phyloP scores from a whole-genome alignment of 2,888 invertebrate species.

The Orthosia gracilis region DNA sequence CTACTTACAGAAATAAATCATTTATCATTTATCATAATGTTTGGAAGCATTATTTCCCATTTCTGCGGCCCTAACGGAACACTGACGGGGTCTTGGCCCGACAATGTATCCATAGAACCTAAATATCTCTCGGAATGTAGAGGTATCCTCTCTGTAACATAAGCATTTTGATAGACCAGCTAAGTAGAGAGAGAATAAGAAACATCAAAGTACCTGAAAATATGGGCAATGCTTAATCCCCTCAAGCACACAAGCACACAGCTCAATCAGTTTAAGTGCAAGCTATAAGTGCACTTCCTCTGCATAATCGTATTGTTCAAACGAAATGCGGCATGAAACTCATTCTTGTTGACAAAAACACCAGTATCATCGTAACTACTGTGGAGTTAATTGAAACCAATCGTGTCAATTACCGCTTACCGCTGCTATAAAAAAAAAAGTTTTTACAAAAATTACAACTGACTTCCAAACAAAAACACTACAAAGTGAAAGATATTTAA shows the following conservation, averaged over 20 bases:
- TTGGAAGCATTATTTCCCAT: background rate
- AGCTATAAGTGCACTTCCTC: background rate
- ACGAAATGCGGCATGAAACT: constrained; percentile 1
- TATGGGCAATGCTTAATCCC: background rate
- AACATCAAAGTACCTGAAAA: background rate
- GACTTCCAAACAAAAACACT: too few species aligned
- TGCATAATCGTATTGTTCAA: constrained; percentile 5
- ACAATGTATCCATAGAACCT: background rate
- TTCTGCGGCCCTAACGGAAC: background rate
- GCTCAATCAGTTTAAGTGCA: background rate
- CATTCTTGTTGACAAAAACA: constrained; percentile 5
- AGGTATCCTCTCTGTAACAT: background rate
- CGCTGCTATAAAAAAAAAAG: constrained; percentile 33
- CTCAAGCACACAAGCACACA: background rate
- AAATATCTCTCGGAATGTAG: background rate
- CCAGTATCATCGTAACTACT: constrained; percentile 35
- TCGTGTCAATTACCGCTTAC: constrained; percentile 54
- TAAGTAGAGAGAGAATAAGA: too few species aligned
- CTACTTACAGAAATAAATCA: too few species aligned
- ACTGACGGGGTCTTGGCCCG: background rate
- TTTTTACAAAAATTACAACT: too few species aligned
- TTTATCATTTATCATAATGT: too few species aligned
- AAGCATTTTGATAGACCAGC: background rate
- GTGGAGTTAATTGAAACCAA: constrained; percentile 39
- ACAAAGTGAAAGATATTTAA: too few species aligned